Evolutionary conservation across 2,888 invertebrate species (phyloP).

Genomic region (Resseliella maxima): DNA sequence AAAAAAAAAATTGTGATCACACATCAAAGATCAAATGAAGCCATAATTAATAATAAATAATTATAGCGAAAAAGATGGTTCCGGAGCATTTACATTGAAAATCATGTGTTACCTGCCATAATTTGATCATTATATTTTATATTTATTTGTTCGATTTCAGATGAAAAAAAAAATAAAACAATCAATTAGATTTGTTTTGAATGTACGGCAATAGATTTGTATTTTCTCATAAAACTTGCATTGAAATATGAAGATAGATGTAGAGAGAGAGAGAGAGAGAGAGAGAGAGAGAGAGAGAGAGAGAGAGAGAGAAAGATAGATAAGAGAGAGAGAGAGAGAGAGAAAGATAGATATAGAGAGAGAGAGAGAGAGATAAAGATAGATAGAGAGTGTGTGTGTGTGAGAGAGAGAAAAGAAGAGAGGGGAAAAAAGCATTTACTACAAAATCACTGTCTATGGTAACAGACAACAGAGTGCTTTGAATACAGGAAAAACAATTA

Average conservation of each 20-base stretch:
- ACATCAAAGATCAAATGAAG: not conserved
- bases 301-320: no score
- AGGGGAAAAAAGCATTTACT: not conserved
- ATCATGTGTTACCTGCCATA: slow-evolving; percentile 10
- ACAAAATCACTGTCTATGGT: not conserved
- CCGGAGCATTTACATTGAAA: slow-evolving; percentile 18
- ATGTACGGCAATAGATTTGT: slow-evolving; percentile 33
- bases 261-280: no score
- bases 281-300: no score
- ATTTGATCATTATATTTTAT: not conserved
- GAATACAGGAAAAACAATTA: slow-evolving; percentile 44
- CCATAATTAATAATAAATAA: slow-evolving; percentile 33
- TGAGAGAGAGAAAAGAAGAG: no score
- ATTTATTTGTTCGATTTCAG: not conserved
- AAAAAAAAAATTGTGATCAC: no score
- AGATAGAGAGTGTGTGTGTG: no score
- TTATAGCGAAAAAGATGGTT: not conserved
- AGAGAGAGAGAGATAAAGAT: no score
- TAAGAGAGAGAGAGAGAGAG: no score
- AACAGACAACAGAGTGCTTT: not conserved
- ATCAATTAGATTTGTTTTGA: slow-evolving; percentile 23
- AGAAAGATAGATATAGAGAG: no score
- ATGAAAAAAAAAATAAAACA: not conserved
- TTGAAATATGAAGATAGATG: no score
- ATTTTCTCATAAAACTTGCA: slow-evolving; percentile 7